Conservation (phyloP, 1,140 invertebrate genomes). For the Gryllus bimaculatus region DNA sequence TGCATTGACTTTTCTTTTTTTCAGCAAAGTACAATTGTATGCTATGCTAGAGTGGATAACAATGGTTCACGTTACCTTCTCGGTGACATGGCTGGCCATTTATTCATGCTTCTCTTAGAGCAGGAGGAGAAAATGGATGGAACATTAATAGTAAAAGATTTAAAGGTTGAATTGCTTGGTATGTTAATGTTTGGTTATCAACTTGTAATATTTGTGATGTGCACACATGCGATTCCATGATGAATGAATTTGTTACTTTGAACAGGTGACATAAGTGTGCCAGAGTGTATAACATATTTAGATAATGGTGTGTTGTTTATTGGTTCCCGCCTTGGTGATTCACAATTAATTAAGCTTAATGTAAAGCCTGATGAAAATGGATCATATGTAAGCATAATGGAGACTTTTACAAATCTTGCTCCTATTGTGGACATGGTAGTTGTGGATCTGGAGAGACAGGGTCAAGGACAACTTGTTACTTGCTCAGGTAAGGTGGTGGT, state of each 20-base stretch:
- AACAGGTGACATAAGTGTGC: constrained; percentile 81
- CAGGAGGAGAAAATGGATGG: constrained; percentile 72
- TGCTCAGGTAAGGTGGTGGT: constrained; percentile 63
- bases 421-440: constrained; percentile 98
- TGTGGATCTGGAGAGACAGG: constrained; percentile 91
- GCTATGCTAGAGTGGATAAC: constrained; percentile 88
- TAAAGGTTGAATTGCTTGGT: constrained; percentile 84
- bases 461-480: constrained; percentile 95
- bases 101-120: constrained; percentile 95
- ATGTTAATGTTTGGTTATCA: constrained; percentile 29
- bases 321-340: constrained; percentile 92
- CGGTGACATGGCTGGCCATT: constrained; percentile 87
- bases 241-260: background rate
- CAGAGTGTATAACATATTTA: constrained; percentile 96
- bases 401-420: constrained; percentile 93
- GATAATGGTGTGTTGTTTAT: constrained; percentile 98
- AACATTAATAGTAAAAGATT: constrained; percentile 67
- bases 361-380: constrained; percentile 73
- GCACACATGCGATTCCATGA: background rate
- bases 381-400: constrained; percentile 88
- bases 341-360: constrained; percentile 87
- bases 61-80: constrained; percentile 86
- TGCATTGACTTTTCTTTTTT: constrained; percentile 20
- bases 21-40: constrained; percentile 89
- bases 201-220: background rate